These are phyloP conservation scores for Peromyscus polionotus DNA, from an alignment of 2,113 vertebrate genomes.

Conservation along the genomic window DNA sequence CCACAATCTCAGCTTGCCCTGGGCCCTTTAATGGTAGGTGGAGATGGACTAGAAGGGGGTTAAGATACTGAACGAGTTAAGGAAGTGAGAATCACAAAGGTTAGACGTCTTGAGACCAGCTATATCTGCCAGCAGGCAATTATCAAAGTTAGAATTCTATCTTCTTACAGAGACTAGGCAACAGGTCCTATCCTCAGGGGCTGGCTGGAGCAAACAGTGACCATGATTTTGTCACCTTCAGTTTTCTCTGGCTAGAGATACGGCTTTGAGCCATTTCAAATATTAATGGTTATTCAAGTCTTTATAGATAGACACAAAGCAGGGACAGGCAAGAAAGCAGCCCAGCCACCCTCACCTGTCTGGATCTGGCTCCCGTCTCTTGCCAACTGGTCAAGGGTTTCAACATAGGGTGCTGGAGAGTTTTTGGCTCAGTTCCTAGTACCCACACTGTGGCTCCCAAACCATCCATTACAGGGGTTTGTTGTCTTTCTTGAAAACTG, in stretches of 20 bases:
- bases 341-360: not conserved
- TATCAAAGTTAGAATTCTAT: not conserved
- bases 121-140: not conserved
- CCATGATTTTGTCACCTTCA: not conserved
- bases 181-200: not conserved
- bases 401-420: not conserved
- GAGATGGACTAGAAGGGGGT: not conserved
- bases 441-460: not conserved
- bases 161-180: not conserved
- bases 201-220: not conserved
- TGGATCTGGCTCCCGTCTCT: not conserved
- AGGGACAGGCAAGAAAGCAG: not conserved
- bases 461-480: not conserved
- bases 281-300: not conserved
- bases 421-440: not conserved
- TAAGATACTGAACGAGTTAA: too few relatives aligned
- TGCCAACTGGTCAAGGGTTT: not conserved
- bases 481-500: too few relatives aligned
- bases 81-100: not conserved
- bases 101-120: not conserved
- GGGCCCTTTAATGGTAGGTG: not conserved
- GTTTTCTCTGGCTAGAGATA: not conserved
- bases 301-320: not conserved
- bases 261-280: not conserved
- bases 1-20: not conserved